phyloP scores from a whole-genome alignment of 2,888 invertebrate genomes.

The Sacculina carcini region DNA sequence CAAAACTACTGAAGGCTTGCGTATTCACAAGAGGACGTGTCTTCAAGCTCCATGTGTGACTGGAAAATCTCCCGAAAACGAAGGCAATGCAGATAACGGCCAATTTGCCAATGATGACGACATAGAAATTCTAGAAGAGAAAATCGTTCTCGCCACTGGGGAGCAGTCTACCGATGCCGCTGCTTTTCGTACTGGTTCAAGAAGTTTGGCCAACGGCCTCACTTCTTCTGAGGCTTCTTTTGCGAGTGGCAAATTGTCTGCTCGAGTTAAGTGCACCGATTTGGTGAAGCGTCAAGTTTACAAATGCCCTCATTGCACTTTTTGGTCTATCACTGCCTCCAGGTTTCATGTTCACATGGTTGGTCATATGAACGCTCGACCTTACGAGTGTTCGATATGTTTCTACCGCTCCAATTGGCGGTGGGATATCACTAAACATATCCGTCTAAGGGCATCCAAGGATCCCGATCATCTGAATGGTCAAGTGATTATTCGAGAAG shows the following conservation, averaged over 20 bases:
- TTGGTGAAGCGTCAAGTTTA: conserved; percentile 34
- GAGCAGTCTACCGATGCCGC: conserved; percentile 10
- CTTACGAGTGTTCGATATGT: conserved; percentile 87
- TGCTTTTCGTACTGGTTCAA: no score
- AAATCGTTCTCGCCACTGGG: conserved; percentile 8
- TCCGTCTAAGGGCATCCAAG: conserved; percentile 58
- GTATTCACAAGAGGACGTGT: conserved; percentile 46
- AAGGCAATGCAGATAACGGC: conserved; percentile 16
- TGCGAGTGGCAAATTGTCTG: conserved; percentile 10
- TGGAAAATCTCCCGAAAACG: conserved; percentile 8
- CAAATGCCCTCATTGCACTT: conserved; percentile 72
- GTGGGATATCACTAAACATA: conserved; percentile 90
- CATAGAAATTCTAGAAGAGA: conserved; percentile 9
- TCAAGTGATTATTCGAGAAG: conserved; percentile 61
- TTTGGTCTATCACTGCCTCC: conserved; percentile 76
- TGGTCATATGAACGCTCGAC: conserved; percentile 65
- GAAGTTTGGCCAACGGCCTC: conserved; percentile 6
- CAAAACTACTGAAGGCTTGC: conserved; percentile 52
- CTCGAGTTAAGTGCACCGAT: conserved; percentile 1
- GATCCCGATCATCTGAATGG: conserved; percentile 47
- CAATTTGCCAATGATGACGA: conserved; percentile 16
- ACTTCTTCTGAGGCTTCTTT: conserved; percentile 7
- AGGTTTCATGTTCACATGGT: conserved; percentile 81
- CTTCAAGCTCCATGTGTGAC: conserved; percentile 24
- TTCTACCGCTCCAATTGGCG: conserved; percentile 85